Conservation (phyloP, 92 coral and sea anemone genomes). For the Parazoanthus swiftii region DNA sequence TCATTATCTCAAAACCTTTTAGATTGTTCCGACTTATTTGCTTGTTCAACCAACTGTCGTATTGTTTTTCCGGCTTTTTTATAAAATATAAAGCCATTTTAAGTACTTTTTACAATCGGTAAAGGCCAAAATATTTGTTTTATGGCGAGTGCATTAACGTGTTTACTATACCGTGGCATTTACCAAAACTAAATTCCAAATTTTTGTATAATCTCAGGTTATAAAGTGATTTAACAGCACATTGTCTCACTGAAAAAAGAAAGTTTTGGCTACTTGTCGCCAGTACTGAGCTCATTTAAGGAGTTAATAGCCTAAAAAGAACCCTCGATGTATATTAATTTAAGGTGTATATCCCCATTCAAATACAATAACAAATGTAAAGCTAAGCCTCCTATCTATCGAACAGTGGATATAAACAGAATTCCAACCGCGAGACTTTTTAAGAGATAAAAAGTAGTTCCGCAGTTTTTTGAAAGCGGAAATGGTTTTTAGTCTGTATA, state of each 20-base stretch:
- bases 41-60: neutral
- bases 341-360: neutral
- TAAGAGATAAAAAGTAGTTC: neutral
- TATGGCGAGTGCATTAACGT: neutral
- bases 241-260: too few species aligned
- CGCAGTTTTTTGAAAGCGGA: neutral
- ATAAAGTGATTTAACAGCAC: too few species aligned
- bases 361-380: neutral
- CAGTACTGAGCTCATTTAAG: neutral
- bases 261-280: neutral
- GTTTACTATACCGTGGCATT: neutral
- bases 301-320: neutral
- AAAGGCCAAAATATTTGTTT: neutral
- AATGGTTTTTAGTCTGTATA: too few species aligned
- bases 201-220: too few species aligned
- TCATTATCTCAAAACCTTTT: neutral
- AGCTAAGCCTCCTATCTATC: neutral
- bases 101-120: neutral
- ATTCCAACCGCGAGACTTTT: neutral
- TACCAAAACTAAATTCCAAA: neutral
- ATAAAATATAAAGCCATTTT: neutral
- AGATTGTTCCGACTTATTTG: neutral
- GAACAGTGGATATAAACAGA: neutral
- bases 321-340: neutral
- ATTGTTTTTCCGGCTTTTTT: neutral